Evolutionary conservation across 1,140 invertebrate species (phyloP), one percentile per base, ranked within the genome.

Genomic region (Samia ricini): DNA sequence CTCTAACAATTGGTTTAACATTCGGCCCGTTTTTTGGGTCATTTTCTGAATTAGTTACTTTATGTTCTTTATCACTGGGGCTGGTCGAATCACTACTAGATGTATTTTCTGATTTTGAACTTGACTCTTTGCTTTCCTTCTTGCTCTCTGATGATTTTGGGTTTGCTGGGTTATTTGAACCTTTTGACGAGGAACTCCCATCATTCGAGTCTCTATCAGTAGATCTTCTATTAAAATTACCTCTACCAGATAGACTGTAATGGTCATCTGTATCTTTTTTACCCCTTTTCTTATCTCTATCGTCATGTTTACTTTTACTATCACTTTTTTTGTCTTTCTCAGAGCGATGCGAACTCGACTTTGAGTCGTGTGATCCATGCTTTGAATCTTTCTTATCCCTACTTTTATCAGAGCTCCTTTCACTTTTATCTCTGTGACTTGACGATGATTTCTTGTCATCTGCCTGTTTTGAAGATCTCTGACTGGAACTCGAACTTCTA

Each of bases 201-300:
- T 93, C 92, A 65, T 92, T 93, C 1, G 92, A 93, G 81, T 93
- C 92, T 63, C 92, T 80, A 68, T 93, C 92, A 3, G 91, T 92
- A 4, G 92, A 93, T 29, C 92, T 68, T 42, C 92, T 74, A 56
- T 66, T 83, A 22, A 88, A 83, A 60, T 81, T 88, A 7, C 84
- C 89, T 64, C 91, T 88, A 2, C 89, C 87, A 33, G 91, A 92
- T 15, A 91, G 77, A 71, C 91, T 91, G 64, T 91, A 92, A 75
- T 92, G 92, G 80, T 93, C 92, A 69, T 93, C 92, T 24, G 76
- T 75, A 59, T 90, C 89, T 66, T 90, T 91, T 62, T 91, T 91
- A 26, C 79, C 81, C 64, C 91, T 91, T 71, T 89, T 91, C 48
- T 89, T 87, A 23, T 89, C 82, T 66, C 89, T 91, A 61, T 90